Percentiles rank a stretch among this genome's conserved stretches.
Evolutionary conservation across 2,888 invertebrate species (phyloP).

Genomic region (Xanthorhoe spadicearia): DNA sequence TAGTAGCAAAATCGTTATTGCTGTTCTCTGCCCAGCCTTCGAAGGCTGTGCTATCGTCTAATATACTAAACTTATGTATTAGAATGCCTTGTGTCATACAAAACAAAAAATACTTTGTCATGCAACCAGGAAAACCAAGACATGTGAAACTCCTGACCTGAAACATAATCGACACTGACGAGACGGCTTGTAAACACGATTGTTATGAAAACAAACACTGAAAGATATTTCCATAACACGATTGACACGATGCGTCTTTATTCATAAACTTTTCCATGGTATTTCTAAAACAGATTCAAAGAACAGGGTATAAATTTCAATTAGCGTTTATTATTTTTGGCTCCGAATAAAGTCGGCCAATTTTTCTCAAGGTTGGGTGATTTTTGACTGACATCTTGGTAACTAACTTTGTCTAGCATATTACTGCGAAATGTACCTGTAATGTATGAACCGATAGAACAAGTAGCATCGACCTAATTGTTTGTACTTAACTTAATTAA

Average conservation of each 20-base stretch:
- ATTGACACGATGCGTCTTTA: constrained; percentile 21
- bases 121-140: background rate
- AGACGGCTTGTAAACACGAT: constrained; percentile 27
- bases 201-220: constrained; percentile 24
- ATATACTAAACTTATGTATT: no score
- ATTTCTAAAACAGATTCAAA: no score
- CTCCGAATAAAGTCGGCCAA: background rate
- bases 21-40: no score
- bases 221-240: constrained; percentile 32
- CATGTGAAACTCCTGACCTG: background rate
- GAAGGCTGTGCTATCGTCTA: no score
- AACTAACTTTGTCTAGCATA: no score
- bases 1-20: no score
- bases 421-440: no score
- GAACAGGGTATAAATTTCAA: constrained; percentile 1
- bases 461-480: no score
- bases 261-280: constrained; percentile 17
- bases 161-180: constrained; percentile 9
- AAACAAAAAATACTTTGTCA: background rate
- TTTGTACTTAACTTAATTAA: no score
- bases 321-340: background rate
- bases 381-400: constrained; percentile 1
- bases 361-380: background rate
- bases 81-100: no score
- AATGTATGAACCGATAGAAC: no score